These are phyloP conservation scores for Pionites leucogaster DNA, from an alignment of 2,113 vertebrate species.

Conservation along the genomic window DNA sequence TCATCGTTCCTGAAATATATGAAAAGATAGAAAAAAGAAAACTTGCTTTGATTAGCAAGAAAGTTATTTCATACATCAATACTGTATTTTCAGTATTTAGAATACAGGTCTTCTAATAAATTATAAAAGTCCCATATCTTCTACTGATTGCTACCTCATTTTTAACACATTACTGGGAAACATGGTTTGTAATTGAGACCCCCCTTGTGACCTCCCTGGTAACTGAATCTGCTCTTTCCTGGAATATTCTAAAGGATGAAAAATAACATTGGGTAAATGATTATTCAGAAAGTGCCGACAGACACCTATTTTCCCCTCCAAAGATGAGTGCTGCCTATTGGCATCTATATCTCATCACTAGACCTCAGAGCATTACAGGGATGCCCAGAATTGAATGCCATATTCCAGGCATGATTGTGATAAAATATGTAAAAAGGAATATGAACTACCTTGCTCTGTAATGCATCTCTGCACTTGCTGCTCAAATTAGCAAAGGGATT, in stretches of 20 bases:
- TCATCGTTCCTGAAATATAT: not conserved
- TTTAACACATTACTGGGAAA: not conserved
- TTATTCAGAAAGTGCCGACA: not conserved
- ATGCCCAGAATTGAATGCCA: not conserved
- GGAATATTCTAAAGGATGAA: not conserved
- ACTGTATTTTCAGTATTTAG: not conserved
- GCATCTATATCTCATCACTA: not conserved
- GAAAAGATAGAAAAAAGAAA: not conserved
- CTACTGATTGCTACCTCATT: not conserved
- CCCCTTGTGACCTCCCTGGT: not conserved
- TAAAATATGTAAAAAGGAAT: rapidly evolving
- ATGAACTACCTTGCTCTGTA: not conserved
- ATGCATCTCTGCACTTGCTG: not conserved
- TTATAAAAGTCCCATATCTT: not conserved
- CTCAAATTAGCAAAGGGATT: not conserved
- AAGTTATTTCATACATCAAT: not conserved
- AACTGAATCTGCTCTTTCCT: not conserved
- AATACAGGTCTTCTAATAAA: not conserved
- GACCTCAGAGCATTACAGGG: not conserved
- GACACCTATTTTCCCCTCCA: not conserved
- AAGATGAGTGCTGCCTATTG: not conserved
- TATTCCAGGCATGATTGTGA: not conserved
- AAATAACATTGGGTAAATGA: not conserved
- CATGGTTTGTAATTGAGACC: rapidly evolving
- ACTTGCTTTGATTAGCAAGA: not conserved